Base-by-base conservation (phyloP, 2,113 vertebrate species). In the Montifringilla adamsi region DNA sequence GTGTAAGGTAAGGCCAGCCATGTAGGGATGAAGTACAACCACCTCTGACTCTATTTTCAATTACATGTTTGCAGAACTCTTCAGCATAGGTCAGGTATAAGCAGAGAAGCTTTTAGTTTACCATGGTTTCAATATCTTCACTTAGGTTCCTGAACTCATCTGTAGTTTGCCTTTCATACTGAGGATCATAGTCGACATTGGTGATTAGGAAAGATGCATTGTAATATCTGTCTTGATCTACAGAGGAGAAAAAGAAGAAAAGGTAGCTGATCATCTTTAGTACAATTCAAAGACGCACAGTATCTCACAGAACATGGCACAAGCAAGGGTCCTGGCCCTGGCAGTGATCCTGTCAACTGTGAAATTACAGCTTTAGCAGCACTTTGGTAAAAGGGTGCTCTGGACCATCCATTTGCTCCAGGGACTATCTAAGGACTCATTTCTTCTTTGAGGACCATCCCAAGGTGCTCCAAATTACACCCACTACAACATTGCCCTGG, bases 221-320 rank as follows among this genome's bases (percentile, higher is more conserved):
- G 46, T 98, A 98, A 31, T 97, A 98, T 50, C 95, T 93, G 31
- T 97, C 95, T 89, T 97, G 75, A 62, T 97, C 98, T 98, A 84
- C n/a, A 97, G 50, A 88, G 12, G 19, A 52, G 84, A 47, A 86
- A 70, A 93, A 82, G 79, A 86, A 39, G 49, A 13, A 33, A 74
- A 88, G 24, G n/a, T 39, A 55, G 58, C 4, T 91, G n/a, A 59
- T 44, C 12, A 66, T 22, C 43, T 74, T 85, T 59, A 63, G 31
- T 35, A 35, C 41, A 73, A 44, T 50, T 76, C 24, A n/a, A 72
- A 68, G n/a, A 35, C 6, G 11, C 37, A 64, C 5, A n/a, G 37
- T 18, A 41, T 24, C 23, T 74, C 27, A 30, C 11, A 88, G 30
- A 82, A 13, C 8, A 39, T 1, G 10, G 28, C 19, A 85, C n/a